A percentile compares a stretch with the other conserved stretches of the same genome.
Conservation (phyloP, 2,113 vertebrate species). For the Dissostichus mawsoni region DNA sequence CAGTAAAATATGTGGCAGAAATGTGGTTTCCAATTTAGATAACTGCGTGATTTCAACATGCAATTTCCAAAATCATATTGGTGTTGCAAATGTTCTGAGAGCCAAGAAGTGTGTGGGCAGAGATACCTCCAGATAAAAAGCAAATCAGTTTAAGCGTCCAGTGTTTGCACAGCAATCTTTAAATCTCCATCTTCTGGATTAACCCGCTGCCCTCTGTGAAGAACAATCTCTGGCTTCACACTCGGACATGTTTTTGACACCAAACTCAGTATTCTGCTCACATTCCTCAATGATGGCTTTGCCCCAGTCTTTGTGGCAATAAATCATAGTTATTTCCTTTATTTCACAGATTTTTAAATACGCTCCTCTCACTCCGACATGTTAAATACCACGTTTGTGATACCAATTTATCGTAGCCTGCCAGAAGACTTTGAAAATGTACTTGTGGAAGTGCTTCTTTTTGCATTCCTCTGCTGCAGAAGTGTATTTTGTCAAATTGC, state of each 20-base stretch:
- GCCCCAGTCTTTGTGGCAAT: conserved; percentile 38
- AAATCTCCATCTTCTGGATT: conserved; percentile 58
- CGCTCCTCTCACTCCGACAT: conserved; percentile 18
- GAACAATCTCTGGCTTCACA: conserved; percentile 30
- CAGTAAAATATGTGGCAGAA: neutral
- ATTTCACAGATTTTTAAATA: conserved; percentile 50
- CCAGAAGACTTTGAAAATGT: conserved; percentile 27
- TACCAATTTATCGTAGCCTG: conserved; percentile 3
- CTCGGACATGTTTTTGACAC: conserved; percentile 40
- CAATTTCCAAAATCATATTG: neutral
- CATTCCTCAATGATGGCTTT: conserved; percentile 35
- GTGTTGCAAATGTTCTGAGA: neutral
- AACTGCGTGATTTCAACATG: neutral
- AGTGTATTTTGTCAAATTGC: conserved; percentile 24
- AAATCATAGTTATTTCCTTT: conserved; percentile 63
- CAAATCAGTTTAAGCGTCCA: conserved; percentile 30
- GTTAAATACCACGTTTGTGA: conserved; percentile 44
- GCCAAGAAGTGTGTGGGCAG: neutral
- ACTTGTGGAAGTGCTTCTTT: conserved; percentile 26
- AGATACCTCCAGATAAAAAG: conserved; percentile 22
- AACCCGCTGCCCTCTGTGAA: conserved; percentile 52
- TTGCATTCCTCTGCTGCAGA: conserved; percentile 38
- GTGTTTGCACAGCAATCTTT: conserved; percentile 54
- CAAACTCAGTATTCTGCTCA: conserved; percentile 21
- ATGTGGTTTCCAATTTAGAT: neutral